Base-by-base conservation (phyloP, 2,113 vertebrate genomes). In the Chamaetylas fuelleborni region DNA sequence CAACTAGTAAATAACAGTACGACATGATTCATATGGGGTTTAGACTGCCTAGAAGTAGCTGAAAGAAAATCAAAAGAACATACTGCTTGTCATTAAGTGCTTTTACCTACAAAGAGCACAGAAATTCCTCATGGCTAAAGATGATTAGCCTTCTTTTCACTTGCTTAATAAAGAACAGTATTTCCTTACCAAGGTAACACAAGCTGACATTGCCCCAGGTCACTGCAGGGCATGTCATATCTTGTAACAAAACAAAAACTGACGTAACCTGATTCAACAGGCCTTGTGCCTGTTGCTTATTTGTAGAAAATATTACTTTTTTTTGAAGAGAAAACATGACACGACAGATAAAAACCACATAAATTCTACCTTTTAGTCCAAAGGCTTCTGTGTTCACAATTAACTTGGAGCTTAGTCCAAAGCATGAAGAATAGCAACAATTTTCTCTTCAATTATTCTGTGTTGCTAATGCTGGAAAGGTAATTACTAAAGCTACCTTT, bases 201-300 rank as follows among this genome's bases (percentile, higher is more conserved):
- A 96, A 95, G 91, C 72, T 97, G 97, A 97, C 96, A 97, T 96
- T 95, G 98, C 97, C 97, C 97, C 91, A 72, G 97, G 96, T 98
- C 96, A 97, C 86, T 90, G 90, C 83, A 95, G 95, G 94, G 87
- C 95, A 97, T 96, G 96, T 97, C 97, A 97, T 85, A 91, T 96
- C 92, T 74, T n/a, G 96, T 96, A 98, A 91, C 87, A 90, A 72
- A 97, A 95, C 92, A 96, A 74, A 96, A 96, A 95, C 95, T 92
- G 64, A 92, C 5, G 38, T 86, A 97, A 97, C 93, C 91, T 92
- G 96, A 97, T 97, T 86, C 97, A 98, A 94, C 93, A 96, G 96
- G 71, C 97, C 95, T 94, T 95, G 92, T 95, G 95, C 95, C 96
- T 97, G 96, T 97, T 98, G 98, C 97, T 93, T 96, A 47, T 96